Base-by-base conservation (phyloP, 1,140 invertebrate species). In the Meloidogyne chitwoodi region DNA sequence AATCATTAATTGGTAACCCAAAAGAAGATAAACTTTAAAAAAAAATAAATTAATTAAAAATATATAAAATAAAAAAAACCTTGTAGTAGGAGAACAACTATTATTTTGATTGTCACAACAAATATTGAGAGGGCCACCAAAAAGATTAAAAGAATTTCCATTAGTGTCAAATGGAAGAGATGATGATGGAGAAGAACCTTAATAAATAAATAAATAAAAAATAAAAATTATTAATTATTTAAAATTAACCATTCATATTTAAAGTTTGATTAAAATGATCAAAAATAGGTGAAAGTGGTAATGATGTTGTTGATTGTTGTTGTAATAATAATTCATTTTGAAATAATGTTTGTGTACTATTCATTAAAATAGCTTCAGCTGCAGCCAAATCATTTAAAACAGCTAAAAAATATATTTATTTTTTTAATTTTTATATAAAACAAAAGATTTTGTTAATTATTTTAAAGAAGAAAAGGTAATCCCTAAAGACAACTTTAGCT, bases 341-440 rank as follows among this genome's bases (percentile, higher is more conserved):
- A 8, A n/a, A 1, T n/a, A 56, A 56, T 0, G 48, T 1, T 10
- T n/a, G 48, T 8, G 48, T 56, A 56, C 6, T 56, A n/a, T 56
- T 56, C 5, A 56, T 16, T 56, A 56, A 56, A 6, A 56, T 56
- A 56, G n/a, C 12, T 10, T 56, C 48, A 38, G 68, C 61, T 44
- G 68, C 38, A 56, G 68, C 61, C 38, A 69, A 56, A 19, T 69
- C 68, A 19, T 61, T 31, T 11, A 69, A n/a, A 69, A 69, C 38
- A 6, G 68, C 68, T 69, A 44, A 44, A 69, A 69, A 44, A 38
- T 2, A 38, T 8, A 31, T 31, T 31, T 3, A 34, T 31, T 69
- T n/a, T 48, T 48, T 48, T 48, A n/a, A 48, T 3, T 48, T 48
- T 4, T 19, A 41, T n/a, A n/a, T n/a, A n/a, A n/a, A n/a, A n/a